Evolutionary conservation across 2,113 vertebrate genomes (phyloP), one percentile per base, ranked within the genome.

Genomic region (Corythaixoides concolor): DNA sequence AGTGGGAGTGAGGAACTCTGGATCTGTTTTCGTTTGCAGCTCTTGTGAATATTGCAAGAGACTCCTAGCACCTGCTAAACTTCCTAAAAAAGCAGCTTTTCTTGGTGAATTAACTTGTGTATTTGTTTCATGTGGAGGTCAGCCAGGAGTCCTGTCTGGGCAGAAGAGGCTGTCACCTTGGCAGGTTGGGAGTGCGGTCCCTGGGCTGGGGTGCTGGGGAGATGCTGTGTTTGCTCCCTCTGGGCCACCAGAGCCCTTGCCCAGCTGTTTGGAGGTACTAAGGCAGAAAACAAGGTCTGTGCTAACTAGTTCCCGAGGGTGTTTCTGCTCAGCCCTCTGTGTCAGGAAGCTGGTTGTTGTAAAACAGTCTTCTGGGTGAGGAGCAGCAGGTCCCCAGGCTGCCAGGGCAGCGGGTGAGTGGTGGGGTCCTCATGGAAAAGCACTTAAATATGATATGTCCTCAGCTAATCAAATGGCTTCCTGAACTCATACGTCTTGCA

Each of bases 381-480:
- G 14, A 85, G 76, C 47, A 56, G 39, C 35, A 45, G 89, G 20
- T 5, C 35, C 21, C 6, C 10, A 47, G 30, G 58, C 37, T 62
- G 24, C 47, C 1, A 2, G 72, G 26, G 50, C 0, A 2, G 19
- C 8, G 9, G 32, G 15, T 8, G 7, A 37, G 43, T 4, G 5
- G 1, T 4, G 20, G 22, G 5, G 13, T 73, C 24, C 22, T 95
- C 28, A 26, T 11, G 66, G 50, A 43, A 69, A 30, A 70, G 41
- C 15, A 87, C 64, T 69, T 26, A 37, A 52, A 23, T 15, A 10
- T 27, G 39, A 7, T 66, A 22, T 3, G 5, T 6, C 52, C 22
- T 45, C 32, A 26, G n/a, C 6, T 17, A 50, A 58, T 62, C 43
- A 87, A 81, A 3, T 89, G 1, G 0, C 13, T 79, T 60, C 53